A percentile compares a stretch with the other conserved stretches of the same genome.
Conservation (phyloP, 2,113 vertebrate species). For the Symphodus melops region DNA sequence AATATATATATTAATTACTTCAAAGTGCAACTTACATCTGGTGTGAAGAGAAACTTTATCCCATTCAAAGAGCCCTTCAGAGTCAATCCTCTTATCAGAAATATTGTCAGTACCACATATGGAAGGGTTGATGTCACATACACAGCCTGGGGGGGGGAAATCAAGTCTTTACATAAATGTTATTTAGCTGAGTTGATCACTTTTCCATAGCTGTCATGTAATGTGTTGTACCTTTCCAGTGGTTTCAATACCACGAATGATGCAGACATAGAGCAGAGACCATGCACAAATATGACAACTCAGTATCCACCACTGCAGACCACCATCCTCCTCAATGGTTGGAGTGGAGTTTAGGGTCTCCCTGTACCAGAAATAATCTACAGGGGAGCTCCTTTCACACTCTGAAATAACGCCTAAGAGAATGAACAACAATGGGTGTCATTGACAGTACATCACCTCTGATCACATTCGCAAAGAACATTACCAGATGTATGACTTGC, state of each 20-base stretch:
- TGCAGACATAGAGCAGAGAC: conserved; percentile 90
- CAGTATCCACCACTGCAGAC: conserved; percentile 93
- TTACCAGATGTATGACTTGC: conserved; percentile 60
- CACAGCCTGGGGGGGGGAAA: conserved; percentile 85
- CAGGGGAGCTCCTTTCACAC: conserved; percentile 87
- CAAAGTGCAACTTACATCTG: conserved; percentile 85
- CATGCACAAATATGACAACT: conserved; percentile 87
- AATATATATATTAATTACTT: too few relatives aligned
- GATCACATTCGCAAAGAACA: background rate
- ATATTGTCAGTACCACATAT: conserved; percentile 94
- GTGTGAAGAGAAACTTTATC: conserved; percentile 93
- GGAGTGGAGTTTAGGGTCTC: conserved; percentile 91
- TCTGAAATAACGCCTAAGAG: conserved; percentile 82
- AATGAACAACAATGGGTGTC: background rate
- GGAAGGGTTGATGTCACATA: conserved; percentile 96
- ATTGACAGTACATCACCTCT: background rate
- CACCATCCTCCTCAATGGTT: conserved; percentile 84
- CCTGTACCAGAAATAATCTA: conserved; percentile 98
- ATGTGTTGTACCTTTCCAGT: conserved; percentile 88
- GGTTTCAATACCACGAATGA: conserved; percentile 95
- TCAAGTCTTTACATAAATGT: background rate
- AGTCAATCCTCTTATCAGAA: conserved; percentile 94
- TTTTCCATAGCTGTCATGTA: background rate
- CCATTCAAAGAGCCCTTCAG: conserved; percentile 91
- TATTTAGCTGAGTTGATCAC: background rate